Conservation (phyloP, 2,113 vertebrate species). For the Muscicapa adusta region DNA sequence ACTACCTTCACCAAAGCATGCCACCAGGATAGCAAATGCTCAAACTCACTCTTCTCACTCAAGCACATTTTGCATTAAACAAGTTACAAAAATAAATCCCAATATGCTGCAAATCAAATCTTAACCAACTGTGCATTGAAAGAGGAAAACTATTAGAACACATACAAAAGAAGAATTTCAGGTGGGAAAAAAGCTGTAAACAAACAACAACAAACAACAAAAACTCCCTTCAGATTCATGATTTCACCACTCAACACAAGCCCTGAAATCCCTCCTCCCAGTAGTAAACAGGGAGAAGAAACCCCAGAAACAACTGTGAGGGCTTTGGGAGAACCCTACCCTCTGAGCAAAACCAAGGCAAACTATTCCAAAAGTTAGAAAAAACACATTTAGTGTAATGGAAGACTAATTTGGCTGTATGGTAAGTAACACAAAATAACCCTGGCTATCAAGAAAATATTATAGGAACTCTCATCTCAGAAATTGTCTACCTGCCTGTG, state of each 20-base stretch:
- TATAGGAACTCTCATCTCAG: background rate
- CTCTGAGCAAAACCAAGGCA: background rate
- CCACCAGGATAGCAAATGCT: fast-evolving
- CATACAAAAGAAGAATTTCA: background rate
- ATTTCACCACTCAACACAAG: background rate
- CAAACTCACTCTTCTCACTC: background rate
- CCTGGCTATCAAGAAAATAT: background rate
- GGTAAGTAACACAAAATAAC: background rate
- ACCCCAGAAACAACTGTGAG: background rate
- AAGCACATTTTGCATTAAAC: background rate
- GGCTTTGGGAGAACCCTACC: background rate
- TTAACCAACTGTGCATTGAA: background rate
- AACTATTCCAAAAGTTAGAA: background rate
- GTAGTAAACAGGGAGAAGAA: background rate
- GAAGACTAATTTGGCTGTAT: background rate
- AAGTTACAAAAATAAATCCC: background rate
- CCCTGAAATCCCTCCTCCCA: background rate
- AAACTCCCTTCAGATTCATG: fast-evolving
- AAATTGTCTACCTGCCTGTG: background rate
- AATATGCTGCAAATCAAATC: background rate
- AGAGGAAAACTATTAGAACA: background rate
- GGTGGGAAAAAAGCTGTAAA: background rate
- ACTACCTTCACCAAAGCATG: background rate
- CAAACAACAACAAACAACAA: background rate
- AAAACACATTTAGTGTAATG: background rate